phyloP scores from a whole-genome alignment of 2,888 invertebrate species.

The Acleris emargana region DNA sequence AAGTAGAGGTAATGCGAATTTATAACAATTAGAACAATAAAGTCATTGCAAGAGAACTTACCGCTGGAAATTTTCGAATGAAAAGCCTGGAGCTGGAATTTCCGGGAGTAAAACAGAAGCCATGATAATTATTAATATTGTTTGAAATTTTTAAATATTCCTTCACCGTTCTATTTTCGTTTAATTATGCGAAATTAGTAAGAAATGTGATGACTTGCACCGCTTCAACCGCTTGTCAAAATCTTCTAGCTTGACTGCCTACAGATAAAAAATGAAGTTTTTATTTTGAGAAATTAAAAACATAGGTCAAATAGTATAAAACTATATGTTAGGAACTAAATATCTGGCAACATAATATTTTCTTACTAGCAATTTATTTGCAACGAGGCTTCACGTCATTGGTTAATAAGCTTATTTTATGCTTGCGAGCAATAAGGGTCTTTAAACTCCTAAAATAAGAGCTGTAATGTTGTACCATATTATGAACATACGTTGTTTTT shows the following conservation, averaged over 20 bases:
- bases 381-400: conserved; percentile 55
- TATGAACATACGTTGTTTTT: background rate
- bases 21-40: background rate
- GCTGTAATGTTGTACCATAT: background rate
- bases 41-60: conserved; percentile 59
- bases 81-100: conserved; percentile 89
- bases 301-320: conserved; percentile 10
- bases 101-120: conserved; percentile 88
- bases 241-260: conserved; percentile 14
- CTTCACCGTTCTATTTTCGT: background rate
- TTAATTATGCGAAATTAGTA: conserved; percentile 24
- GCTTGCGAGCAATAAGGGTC: background rate
- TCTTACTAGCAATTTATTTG: conserved; percentile 39
- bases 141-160: conserved; percentile 9
- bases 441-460: fast-evolving
- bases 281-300: conserved; percentile 2
- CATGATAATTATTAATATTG: conserved; percentile 74
- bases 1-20: too few species aligned
- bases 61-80: conserved; percentile 93
- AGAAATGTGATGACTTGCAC: conserved; percentile 39
- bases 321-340: background rate
- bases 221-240: conserved; percentile 36
- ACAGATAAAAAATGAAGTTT: conserved; percentile 35
- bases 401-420: conserved; percentile 38
- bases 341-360: background rate